Percentiles rank a stretch among this genome's conserved stretches.
Conservation (phyloP, 2,113 vertebrate genomes). For the Myrmophylax atrothorax region DNA sequence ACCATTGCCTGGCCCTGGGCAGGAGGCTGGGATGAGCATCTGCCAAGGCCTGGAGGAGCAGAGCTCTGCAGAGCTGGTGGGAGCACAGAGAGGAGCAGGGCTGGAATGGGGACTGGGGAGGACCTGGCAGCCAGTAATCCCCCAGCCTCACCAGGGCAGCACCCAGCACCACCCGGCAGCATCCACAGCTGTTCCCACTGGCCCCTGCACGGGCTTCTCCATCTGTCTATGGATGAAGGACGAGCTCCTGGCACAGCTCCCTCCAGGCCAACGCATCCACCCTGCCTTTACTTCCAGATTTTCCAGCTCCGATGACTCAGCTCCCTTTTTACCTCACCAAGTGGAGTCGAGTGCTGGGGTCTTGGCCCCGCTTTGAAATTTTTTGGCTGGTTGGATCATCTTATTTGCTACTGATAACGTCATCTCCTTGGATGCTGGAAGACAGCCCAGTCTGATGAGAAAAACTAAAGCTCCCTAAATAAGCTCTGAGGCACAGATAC, state of each 20-base stretch:
- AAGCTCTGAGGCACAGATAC: not conserved
- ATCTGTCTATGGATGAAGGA: not conserved
- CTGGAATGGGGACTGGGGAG: rapidly evolving
- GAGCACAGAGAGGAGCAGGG: not conserved
- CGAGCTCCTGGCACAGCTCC: not conserved
- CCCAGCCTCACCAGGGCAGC: not conserved
- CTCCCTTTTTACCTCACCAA: not conserved
- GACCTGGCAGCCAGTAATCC: not conserved
- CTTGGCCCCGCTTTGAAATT: not conserved
- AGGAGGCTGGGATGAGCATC: not conserved
- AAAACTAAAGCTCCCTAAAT: not conserved
- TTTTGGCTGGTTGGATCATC: not conserved
- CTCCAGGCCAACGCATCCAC: rapidly evolving
- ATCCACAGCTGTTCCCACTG: not conserved
- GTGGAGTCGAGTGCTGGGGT: not conserved
- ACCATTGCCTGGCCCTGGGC: not conserved
- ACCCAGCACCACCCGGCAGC: not conserved
- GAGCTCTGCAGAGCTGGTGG: not conserved
- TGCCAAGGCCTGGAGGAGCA: not conserved
- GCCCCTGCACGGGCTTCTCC: rapidly evolving
- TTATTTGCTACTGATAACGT: not conserved
- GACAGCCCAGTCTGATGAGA: constrained; percentile 4
- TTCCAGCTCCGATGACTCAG: constrained; percentile 30
- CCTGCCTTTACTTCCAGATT: not conserved
- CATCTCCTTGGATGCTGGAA: not conserved